Evolutionary conservation across 2,888 invertebrate species (phyloP).

Genomic region (Carterocephalus palaemon): DNA sequence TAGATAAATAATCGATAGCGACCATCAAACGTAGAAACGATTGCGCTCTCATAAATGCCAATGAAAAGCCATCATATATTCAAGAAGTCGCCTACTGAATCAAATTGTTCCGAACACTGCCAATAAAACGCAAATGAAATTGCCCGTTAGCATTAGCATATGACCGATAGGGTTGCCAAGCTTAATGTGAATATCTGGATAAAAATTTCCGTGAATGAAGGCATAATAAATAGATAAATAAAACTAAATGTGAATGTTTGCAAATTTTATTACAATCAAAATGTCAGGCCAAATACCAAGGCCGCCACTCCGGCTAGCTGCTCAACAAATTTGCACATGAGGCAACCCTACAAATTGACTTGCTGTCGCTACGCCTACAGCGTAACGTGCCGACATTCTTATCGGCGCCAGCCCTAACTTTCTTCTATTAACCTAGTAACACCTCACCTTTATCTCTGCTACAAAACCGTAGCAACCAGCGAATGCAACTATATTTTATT

Average conservation of each 20-base stretch:
- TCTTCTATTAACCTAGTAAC: conserved; percentile 23
- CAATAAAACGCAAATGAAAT: conserved; percentile 14
- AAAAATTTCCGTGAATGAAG: too few relatives aligned
- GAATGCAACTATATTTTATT: background rate
- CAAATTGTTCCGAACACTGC: background rate
- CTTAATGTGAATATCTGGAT: too few relatives aligned
- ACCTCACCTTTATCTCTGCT: conserved; percentile 4
- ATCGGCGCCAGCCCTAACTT: conserved; percentile 19
- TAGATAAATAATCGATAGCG: background rate
- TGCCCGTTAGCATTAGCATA: conserved; percentile 2
- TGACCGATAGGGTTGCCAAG: too few relatives aligned
- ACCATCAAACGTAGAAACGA: too few relatives aligned
- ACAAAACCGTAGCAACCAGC: conserved; percentile 1
- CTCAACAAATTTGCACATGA: background rate
- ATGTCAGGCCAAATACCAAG: too few relatives aligned
- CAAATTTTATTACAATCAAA: too few relatives aligned
- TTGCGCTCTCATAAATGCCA: background rate
- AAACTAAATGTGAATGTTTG: too few relatives aligned
- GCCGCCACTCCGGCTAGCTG: too few relatives aligned
- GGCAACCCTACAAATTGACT: background rate
- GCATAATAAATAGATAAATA: too few relatives aligned
- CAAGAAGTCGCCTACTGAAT: background rate
- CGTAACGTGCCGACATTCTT: conserved; percentile 2
- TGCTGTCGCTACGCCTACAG: conserved; percentile 6
- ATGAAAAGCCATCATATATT: conserved; percentile 1